Conservation (phyloP, 2,888 invertebrate genomes). For the Eucriotettix oculatus region DNA sequence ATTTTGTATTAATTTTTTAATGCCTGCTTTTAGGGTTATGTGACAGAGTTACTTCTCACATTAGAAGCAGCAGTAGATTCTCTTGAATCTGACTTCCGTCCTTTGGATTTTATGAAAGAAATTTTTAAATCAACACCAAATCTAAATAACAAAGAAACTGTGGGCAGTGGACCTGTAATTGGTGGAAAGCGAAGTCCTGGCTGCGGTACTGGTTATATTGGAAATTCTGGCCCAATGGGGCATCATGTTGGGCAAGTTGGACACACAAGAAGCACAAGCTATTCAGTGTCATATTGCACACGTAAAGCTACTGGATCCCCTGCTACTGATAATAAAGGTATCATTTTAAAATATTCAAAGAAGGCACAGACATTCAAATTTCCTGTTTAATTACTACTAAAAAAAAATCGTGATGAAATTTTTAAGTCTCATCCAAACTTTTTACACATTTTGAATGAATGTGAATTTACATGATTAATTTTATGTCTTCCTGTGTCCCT, state of each 20-base stretch:
- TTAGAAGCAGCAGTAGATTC: conserved; percentile 91
- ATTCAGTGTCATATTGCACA: conserved; percentile 75
- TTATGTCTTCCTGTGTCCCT: too few relatives aligned
- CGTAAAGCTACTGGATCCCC: conserved; percentile 52
- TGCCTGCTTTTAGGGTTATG: conserved; percentile 54
- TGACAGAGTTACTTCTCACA: conserved; percentile 89
- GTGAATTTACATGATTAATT: too few relatives aligned
- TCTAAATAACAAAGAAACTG: conserved; percentile 65
- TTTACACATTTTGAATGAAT: too few relatives aligned
- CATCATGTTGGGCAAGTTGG: conserved; percentile 36
- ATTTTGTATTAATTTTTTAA: too few relatives aligned
- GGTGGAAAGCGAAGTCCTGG: conserved; percentile 36
- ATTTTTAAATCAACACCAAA: conserved; percentile 95
- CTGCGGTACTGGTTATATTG: conserved; percentile 20
- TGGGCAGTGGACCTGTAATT: conserved; percentile 25
- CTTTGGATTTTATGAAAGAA: conserved; percentile 84
- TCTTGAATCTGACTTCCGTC: conserved; percentile 77
- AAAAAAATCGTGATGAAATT: too few relatives aligned
- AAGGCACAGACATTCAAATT: too few relatives aligned
- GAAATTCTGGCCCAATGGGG: conserved; percentile 18
- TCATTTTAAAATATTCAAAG: not conserved
- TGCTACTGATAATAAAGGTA: conserved; percentile 24
- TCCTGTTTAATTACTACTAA: too few relatives aligned
- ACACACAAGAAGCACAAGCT: conserved; percentile 81
- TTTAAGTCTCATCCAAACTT: too few relatives aligned